Evolutionary conservation across 2,888 invertebrate species (phyloP).

Genomic region (Pseudoips prasinana): DNA sequence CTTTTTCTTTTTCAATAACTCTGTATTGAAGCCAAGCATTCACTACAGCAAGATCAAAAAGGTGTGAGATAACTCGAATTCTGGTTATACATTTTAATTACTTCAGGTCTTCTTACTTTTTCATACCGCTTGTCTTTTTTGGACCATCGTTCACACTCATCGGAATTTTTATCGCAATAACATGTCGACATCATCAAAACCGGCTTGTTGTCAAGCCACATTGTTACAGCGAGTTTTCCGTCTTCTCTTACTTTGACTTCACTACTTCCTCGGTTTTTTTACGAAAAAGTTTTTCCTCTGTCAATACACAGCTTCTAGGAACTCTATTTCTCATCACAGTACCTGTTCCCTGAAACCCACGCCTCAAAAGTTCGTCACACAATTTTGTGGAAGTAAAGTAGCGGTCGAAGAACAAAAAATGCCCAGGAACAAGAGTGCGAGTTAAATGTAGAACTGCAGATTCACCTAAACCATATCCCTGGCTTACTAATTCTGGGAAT

Average conservation of each 20-base stretch:
- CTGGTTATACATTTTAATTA: background rate
- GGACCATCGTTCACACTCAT: background rate
- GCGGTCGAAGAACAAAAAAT: background rate
- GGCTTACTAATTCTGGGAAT: background rate
- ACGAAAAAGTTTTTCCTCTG: constrained; percentile 8
- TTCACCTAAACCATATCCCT: constrained; percentile 1
- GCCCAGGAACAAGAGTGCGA: background rate
- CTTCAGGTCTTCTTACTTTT: constrained; percentile 1
- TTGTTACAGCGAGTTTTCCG: background rate
- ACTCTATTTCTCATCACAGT: too few relatives aligned
- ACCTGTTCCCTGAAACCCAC: too few relatives aligned
- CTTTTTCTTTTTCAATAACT: background rate
- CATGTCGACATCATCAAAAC: background rate
- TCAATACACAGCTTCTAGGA: constrained; percentile 4
- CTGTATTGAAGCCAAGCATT: background rate
- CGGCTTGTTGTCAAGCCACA: background rate
- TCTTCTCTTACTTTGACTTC: background rate
- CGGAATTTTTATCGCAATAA: background rate
- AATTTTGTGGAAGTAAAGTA: background rate
- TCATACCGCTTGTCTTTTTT: background rate
- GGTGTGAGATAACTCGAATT: background rate
- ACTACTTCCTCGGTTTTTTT: constrained; percentile 3
- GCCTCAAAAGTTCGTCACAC: background rate
- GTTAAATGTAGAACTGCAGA: background rate
- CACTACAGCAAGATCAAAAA: background rate